phyloP scores from a whole-genome alignment of 2,113 vertebrate genomes.

The Proteles cristata region DNA sequence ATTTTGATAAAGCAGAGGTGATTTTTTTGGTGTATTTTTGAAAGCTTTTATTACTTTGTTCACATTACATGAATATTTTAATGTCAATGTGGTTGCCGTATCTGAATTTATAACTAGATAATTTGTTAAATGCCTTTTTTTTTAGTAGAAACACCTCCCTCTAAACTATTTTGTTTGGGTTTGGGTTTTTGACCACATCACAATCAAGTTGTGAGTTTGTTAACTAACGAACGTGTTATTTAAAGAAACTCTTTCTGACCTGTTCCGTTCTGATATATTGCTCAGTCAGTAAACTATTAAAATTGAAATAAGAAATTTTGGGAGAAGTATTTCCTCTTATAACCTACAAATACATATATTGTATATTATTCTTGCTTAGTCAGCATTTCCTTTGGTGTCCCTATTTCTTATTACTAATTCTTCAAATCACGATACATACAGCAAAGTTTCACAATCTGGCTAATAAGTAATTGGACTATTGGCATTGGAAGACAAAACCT shows the following conservation, averaged over 20 bases:
- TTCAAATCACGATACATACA: slow-evolving; percentile 78
- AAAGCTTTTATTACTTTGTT: slow-evolving; percentile 13
- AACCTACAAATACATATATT: slow-evolving; percentile 79
- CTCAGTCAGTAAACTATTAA: slow-evolving; percentile 82
- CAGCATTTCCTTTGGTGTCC: slow-evolving; percentile 78
- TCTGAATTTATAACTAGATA: slow-evolving; percentile 44
- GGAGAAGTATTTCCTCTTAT: slow-evolving; percentile 72
- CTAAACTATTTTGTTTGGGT: neutral
- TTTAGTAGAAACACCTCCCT: slow-evolving; percentile 55
- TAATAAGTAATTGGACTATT: slow-evolving; percentile 79
- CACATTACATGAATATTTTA: slow-evolving; percentile 8
- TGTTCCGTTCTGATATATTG: slow-evolving; percentile 81
- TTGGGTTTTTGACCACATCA: slow-evolving; percentile 42
- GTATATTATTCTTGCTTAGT: slow-evolving; percentile 82
- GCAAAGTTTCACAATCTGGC: slow-evolving; percentile 74
- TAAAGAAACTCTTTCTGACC: slow-evolving; percentile 83
- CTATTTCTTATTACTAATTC: slow-evolving; percentile 84
- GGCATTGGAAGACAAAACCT: slow-evolving; percentile 70
- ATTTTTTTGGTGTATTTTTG: neutral
- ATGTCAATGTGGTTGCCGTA: neutral
- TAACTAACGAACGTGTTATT: slow-evolving; percentile 82
- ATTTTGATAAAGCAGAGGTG: neutral
- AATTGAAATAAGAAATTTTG: slow-evolving; percentile 82
- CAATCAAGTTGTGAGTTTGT: slow-evolving; percentile 84
- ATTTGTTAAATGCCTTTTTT: neutral